Evolutionary conservation across 2,113 vertebrate genomes (phyloP), one percentile per base, ranked within the genome.

Genomic region (Vireo altiloquus): DNA sequence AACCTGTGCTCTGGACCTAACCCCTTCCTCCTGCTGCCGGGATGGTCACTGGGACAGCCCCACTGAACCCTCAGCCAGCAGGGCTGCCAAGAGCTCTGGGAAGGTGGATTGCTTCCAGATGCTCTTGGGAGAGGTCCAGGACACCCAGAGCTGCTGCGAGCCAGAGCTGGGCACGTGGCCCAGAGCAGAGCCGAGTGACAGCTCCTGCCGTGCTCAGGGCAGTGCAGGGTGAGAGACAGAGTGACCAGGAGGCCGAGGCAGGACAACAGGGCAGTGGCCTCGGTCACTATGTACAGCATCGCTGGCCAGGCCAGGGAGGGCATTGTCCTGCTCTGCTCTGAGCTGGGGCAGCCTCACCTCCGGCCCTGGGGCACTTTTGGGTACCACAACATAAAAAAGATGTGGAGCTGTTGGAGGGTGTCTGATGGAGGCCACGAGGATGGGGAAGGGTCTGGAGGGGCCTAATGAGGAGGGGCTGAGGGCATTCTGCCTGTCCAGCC

Each of bases 11-110:
- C 12, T 56, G 50, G 23, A 6, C 49, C 18, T 20, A 4, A 56
- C 2, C 70, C 39, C 49, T 54, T 15, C 40, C 28, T 37, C 3
- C 33, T 28, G 0, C 6, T 9, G 6, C 40, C 1, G 1, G n/a
- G 50, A 40, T 3, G 4, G 59, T 47, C 49, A 18, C 82, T 64
- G 82, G 59, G 50, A 15, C 40, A 40, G 59, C 50, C 50, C 49
- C 39, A 5, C 7, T 5, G 57, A 46, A 0, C 33, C 49, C 69
- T 46, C 2, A 37, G 65, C 47, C 81, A 72, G 59, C 49, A 13
- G 1, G 1, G 49, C 82, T 84, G 81, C 47, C 82, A 74, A 4
- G 18, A 28, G 69, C 69, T 23, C 42, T 24, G 70, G 28, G 59
- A 56, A 23, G 59, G 59, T 56, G 69, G 70, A 65, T 56, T 13